phyloP scores from a whole-genome alignment of 2,888 invertebrate species.

The Automeris io region DNA sequence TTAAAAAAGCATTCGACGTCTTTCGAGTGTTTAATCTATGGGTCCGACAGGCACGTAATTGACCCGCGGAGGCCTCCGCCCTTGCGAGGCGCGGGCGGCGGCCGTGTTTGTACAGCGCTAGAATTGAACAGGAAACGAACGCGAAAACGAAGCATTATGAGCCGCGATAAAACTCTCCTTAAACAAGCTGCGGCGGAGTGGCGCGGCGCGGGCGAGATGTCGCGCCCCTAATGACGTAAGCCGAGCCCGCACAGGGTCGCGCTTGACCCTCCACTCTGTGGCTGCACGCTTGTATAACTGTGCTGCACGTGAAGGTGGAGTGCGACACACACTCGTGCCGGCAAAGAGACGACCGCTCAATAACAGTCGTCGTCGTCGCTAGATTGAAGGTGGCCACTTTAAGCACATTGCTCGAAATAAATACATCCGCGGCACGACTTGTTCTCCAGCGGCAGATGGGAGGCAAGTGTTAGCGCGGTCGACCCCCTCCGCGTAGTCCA shows the following conservation, averaged over 20 bases:
- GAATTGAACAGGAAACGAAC: constrained; percentile 52
- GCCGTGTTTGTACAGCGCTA: constrained; percentile 51
- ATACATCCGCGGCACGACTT: too few species aligned
- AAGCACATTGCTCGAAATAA: too few species aligned
- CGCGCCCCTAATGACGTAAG: constrained; percentile 62
- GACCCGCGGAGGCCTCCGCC: constrained; percentile 29
- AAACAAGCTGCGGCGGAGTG: constrained; percentile 34
- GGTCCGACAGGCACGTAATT: constrained; percentile 26
- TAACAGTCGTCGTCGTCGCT: too few species aligned
- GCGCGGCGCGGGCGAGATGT: constrained; percentile 11
- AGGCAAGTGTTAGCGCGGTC: too few species aligned
- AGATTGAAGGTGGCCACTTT: too few species aligned
- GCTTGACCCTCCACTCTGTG: neutral
- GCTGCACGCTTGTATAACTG: neutral
- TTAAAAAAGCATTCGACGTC: too few species aligned
- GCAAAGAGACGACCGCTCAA: too few species aligned
- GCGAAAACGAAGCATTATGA: constrained; percentile 43
- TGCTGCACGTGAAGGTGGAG: neutral
- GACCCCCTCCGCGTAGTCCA: too few species aligned
- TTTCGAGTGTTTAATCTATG: too few species aligned
- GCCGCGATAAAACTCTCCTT: constrained; percentile 28
- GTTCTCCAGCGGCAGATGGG: too few species aligned
- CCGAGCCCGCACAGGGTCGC: constrained; percentile 25
- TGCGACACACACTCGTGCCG: too few species aligned
- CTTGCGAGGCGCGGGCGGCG: constrained; percentile 11